Conservation (phyloP, 2,113 vertebrate genomes). For the Thryonomys swinderianus region DNA sequence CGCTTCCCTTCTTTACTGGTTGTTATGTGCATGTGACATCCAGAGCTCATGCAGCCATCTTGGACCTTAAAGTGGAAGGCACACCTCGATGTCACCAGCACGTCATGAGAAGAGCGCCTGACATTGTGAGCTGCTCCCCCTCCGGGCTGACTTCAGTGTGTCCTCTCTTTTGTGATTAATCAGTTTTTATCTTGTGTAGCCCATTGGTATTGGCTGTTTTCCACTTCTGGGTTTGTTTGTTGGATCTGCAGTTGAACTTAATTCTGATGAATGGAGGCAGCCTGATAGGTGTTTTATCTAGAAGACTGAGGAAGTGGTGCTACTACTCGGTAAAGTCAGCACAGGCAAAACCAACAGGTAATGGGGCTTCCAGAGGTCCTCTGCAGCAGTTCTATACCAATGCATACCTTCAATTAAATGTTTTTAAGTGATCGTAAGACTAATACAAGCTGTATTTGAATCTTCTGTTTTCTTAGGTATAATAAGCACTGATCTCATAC, state of each 20-base stretch:
- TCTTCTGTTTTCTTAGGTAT: conserved; percentile 16
- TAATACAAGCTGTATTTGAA: conserved; percentile 9
- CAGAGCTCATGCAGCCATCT: not conserved
- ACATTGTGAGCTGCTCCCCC: not conserved
- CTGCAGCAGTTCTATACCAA: not conserved
- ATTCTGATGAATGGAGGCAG: not conserved
- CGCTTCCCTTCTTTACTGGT: not conserved
- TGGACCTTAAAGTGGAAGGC: not conserved
- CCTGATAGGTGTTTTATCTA: not conserved
- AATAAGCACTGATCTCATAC: not conserved
- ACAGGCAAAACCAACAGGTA: not conserved
- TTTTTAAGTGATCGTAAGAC: not conserved
- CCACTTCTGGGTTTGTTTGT: not conserved
- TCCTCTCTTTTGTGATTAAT: not conserved
- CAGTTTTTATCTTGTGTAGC: not conserved
- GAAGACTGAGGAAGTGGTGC: not conserved
- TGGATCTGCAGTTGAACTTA: not conserved
- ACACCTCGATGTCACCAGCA: not conserved
- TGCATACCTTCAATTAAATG: not conserved
- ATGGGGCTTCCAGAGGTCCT: not conserved
- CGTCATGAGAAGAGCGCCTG: not conserved
- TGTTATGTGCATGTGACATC: not conserved
- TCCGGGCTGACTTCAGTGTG: not conserved
- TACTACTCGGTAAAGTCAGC: not conserved
- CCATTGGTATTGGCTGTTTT: not conserved